Base-by-base conservation (phyloP, 2,797 vertebrate genomes). In the Mus minutoides region DNA sequence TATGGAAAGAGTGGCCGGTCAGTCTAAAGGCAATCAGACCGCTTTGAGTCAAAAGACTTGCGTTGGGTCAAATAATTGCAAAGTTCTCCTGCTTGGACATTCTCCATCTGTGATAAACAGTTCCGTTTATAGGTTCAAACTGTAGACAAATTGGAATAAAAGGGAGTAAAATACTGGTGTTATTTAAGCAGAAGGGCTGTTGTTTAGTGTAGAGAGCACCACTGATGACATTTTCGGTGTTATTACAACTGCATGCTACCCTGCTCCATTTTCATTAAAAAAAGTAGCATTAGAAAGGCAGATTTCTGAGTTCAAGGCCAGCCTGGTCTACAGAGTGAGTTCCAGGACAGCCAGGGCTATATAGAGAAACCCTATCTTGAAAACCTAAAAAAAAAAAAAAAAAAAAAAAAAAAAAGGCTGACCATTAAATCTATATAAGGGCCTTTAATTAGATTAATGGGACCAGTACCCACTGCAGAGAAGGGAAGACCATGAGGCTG, bases 281-380 rank as follows among this genome's bases (percentile, higher is more conserved):
- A 95, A 93, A 94, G 94, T 40, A 97, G 92, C 95, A 75, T 92
- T 90, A 96, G 87, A 79, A 97, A 95, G 94, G 60, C 64, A n/a
- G n/a, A n/a, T n/a, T n/a, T n/a, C n/a, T n/a, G n/a, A n/a, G n/a
- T n/a, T n/a, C n/a, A n/a, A n/a, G n/a, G n/a, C n/a, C n/a, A n/a
- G n/a, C n/a, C n/a, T n/a, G n/a, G n/a, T n/a, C n/a, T n/a, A n/a
- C n/a, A n/a, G n/a, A n/a, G n/a, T n/a, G n/a, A n/a, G n/a, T n/a
- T n/a, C n/a, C n/a, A n/a, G n/a, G n/a, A n/a, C n/a, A n/a, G n/a
- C n/a, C n/a, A n/a, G n/a, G n/a, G n/a, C n/a, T n/a, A n/a, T n/a
- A n/a, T n/a, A n/a, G n/a, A n/a, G n/a, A n/a, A n/a, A n/a, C n/a
- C n/a, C n/a, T n/a, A n/a, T n/a, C n/a, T n/a, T n/a, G n/a, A n/a